Evolutionary conservation across 2,797 vertebrate species (phyloP).

Genomic region (Mus spretus): DNA sequence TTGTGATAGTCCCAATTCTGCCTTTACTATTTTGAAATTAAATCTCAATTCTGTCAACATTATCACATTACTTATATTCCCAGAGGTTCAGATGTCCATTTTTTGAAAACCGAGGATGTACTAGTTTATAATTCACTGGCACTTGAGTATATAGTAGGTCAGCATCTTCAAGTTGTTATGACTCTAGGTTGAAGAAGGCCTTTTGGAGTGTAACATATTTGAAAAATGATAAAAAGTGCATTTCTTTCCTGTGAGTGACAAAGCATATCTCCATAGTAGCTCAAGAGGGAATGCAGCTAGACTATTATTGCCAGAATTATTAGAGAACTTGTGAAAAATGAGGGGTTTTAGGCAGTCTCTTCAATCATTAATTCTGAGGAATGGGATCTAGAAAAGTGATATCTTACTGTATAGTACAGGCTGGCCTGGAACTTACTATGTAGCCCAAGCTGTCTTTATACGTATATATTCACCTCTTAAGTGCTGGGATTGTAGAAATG

Average conservation of each 20-base stretch:
- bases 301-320: fast-evolving
- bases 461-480: too few species aligned
- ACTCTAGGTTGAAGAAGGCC: not conserved
- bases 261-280: not conserved
- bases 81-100: not conserved
- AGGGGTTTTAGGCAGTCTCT: not conserved
- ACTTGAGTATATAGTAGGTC: conserved; percentile 38
- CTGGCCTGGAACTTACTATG: not conserved
- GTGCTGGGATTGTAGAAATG: not conserved
- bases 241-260: not conserved
- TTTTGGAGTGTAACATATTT: not conserved
- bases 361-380: not conserved
- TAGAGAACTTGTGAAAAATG: not conserved
- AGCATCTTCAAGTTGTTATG: not conserved
- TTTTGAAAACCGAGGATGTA: not conserved
- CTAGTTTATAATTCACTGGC: conserved; percentile 60
- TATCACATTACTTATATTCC: not conserved
- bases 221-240: not conserved
- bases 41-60: not conserved
- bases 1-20: not conserved
- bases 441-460: not conserved
- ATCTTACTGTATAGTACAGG: not conserved
- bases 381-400: not conserved
- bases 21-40: conserved; percentile 37
- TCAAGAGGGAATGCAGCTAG: not conserved